Evolutionary conservation across 2,113 vertebrate species (phyloP).

Genomic region (Carassius carassius): DNA sequence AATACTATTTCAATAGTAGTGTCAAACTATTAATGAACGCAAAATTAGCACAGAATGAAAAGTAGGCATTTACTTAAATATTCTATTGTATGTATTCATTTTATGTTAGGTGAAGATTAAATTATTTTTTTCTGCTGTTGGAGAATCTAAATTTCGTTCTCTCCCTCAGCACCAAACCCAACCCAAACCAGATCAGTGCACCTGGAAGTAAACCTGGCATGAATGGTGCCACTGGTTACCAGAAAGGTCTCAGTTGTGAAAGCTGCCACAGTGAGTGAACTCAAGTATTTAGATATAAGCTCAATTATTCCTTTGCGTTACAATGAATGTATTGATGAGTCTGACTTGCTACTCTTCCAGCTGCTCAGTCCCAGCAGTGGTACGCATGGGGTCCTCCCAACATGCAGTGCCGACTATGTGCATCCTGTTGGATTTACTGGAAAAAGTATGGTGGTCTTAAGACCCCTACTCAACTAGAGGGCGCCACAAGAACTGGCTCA

Average conservation of each 20-base stretch:
- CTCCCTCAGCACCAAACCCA: slow-evolving; percentile 85
- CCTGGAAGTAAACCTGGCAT: slow-evolving; percentile 88
- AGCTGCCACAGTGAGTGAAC: slow-evolving; percentile 90
- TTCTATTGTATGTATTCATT: background rate
- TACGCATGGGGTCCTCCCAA: slow-evolving; percentile 96
- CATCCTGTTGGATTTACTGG: slow-evolving; percentile 97
- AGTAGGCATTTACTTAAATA: background rate
- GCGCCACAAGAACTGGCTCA: slow-evolving; percentile 81
- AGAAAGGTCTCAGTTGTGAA: slow-evolving; percentile 92
- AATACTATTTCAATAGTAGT: background rate
- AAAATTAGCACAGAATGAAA: background rate
- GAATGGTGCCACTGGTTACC: slow-evolving; percentile 87
- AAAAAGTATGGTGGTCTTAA: slow-evolving; percentile 94
- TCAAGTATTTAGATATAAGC: background rate
- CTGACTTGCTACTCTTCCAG: slow-evolving; percentile 59
- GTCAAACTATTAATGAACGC: background rate
- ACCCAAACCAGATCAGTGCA: slow-evolving; percentile 92
- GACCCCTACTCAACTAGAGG: slow-evolving; percentile 92
- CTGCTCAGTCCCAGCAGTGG: slow-evolving; percentile 92
- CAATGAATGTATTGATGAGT: background rate
- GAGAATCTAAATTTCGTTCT: background rate
- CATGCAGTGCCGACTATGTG: slow-evolving; percentile 95
- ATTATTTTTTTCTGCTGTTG: background rate
- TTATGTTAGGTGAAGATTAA: too few species aligned
- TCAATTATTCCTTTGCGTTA: background rate